phyloP scores from a whole-genome alignment of 2,888 invertebrate genomes.

The Thera britannica region DNA sequence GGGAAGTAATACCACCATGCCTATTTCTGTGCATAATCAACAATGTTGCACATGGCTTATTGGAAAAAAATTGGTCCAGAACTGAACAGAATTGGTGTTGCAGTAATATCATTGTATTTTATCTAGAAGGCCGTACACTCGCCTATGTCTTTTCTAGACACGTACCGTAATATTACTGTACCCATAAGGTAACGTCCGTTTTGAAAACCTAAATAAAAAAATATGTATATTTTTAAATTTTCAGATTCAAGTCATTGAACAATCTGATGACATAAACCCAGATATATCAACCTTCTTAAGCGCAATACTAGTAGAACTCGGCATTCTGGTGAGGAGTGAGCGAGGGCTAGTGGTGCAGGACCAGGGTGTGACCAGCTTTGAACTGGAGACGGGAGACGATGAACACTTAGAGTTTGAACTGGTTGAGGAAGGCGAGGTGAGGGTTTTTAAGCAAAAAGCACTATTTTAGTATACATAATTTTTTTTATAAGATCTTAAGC shows the following conservation, averaged over 20 bases:
- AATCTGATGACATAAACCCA: constrained; percentile 34
- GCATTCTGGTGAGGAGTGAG: constrained; percentile 54
- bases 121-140: too few species aligned
- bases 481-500: too few species aligned
- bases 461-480: neutral
- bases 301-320: constrained; percentile 62
- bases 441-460: neutral
- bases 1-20: too few species aligned
- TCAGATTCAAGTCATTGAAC: constrained; percentile 34
- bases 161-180: too few species aligned
- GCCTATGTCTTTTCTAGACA: too few species aligned
- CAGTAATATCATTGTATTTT: too few species aligned
- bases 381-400: constrained; percentile 62
- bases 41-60: too few species aligned
- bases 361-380: constrained; percentile 50
- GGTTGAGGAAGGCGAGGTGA: constrained; percentile 70
- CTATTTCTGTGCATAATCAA: too few species aligned
- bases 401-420: constrained; percentile 58
- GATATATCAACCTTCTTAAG: constrained; percentile 59
- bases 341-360: constrained; percentile 48
- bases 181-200: too few species aligned
- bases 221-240: constrained; percentile 1
- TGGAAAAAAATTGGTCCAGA: too few species aligned
- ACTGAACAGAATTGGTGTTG: too few species aligned
- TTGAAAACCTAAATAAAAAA: too few species aligned